Percentiles rank a stretch among this genome's conserved stretches.
phyloP scores from a whole-genome alignment of 2,113 vertebrate species.

The Thunnus thynnus region DNA sequence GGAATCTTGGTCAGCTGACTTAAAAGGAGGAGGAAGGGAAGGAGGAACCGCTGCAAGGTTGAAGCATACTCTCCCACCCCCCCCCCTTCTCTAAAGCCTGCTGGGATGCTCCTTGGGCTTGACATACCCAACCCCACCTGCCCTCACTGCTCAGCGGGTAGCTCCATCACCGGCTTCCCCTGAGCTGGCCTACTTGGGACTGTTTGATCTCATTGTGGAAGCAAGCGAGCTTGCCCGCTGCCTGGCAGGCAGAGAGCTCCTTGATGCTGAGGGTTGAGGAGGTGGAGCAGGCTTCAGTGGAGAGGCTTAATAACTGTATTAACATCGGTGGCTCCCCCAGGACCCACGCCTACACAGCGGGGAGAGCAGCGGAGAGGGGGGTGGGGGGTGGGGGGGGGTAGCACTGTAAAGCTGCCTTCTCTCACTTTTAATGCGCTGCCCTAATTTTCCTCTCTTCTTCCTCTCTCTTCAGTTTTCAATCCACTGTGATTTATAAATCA shows the following conservation, averaged over 20 bases:
- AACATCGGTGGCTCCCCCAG: slow-evolving; percentile 76
- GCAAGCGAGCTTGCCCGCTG: slow-evolving; percentile 58
- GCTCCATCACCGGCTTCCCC: slow-evolving; percentile 74
- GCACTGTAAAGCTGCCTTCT: slow-evolving; percentile 44
- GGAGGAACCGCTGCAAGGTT: slow-evolving; percentile 36
- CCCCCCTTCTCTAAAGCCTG: slow-evolving; percentile 66
- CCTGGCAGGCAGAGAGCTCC: slow-evolving; percentile 78
- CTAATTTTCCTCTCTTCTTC: slow-evolving; percentile 54
- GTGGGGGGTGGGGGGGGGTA: background rate
- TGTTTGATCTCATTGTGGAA: slow-evolving; percentile 84
- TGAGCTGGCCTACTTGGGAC: slow-evolving; percentile 78
- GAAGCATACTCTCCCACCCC: slow-evolving; percentile 16
- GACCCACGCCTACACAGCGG: slow-evolving; percentile 67
- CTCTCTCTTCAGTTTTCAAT: slow-evolving; percentile 15
- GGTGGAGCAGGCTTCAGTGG: slow-evolving; percentile 78
- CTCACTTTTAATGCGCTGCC: slow-evolving; percentile 55
- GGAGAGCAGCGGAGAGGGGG: background rate
- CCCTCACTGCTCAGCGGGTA: slow-evolving; percentile 65
- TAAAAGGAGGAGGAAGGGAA: slow-evolving; percentile 51
- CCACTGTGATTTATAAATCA: slow-evolving; percentile 33
- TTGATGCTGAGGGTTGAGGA: slow-evolving; percentile 77
- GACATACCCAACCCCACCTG: slow-evolving; percentile 71
- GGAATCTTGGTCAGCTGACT: slow-evolving; percentile 80
- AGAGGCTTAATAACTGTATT: slow-evolving; percentile 86
- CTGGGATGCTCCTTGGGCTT: slow-evolving; percentile 75